Evolutionary conservation across 2,888 invertebrate species (phyloP).

Genomic region (Schizotus pectinicornis): DNA sequence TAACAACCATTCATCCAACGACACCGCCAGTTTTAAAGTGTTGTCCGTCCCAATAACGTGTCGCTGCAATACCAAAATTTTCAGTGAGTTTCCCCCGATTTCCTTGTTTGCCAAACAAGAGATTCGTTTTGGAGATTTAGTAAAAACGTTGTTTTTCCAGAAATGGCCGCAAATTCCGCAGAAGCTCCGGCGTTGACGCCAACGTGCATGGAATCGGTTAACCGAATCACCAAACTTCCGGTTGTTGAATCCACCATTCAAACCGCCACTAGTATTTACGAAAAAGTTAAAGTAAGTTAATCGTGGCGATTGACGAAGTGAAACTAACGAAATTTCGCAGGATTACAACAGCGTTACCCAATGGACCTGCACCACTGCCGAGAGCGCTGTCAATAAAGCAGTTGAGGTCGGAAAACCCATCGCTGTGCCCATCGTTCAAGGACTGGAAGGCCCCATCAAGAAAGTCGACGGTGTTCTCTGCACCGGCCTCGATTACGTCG

Average conservation of each 20-base stretch:
- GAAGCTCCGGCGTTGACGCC: conserved; percentile 29
- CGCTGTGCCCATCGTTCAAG: conserved; percentile 60
- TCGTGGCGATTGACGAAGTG: not conserved
- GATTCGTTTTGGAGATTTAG: not conserved
- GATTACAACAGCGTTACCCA: conserved; percentile 62
- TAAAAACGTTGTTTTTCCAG: not conserved
- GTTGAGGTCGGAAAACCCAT: conserved; percentile 62
- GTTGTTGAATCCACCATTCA: conserved; percentile 65
- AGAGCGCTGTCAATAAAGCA: conserved; percentile 62
- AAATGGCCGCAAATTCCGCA: conserved; percentile 35
- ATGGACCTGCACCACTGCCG: conserved; percentile 64
- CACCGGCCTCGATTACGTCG: conserved; percentile 63
- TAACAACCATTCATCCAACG: no score
- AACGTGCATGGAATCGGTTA: conserved; percentile 62
- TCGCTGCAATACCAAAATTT: no score
- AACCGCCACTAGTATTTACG: conserved; percentile 64
- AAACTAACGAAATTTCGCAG: conserved; percentile 41
- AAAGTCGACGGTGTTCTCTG: conserved; percentile 64
- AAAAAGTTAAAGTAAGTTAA: conserved; percentile 63
- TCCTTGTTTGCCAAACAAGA: no score
- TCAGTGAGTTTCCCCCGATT: no score
- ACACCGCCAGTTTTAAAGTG: no score
- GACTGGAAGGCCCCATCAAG: conserved; percentile 62
- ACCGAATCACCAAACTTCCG: conserved; percentile 64
- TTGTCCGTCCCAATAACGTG: no score